phyloP scores from a whole-genome alignment of 2,113 vertebrate species.

The Myanophis thanlyinensis region DNA sequence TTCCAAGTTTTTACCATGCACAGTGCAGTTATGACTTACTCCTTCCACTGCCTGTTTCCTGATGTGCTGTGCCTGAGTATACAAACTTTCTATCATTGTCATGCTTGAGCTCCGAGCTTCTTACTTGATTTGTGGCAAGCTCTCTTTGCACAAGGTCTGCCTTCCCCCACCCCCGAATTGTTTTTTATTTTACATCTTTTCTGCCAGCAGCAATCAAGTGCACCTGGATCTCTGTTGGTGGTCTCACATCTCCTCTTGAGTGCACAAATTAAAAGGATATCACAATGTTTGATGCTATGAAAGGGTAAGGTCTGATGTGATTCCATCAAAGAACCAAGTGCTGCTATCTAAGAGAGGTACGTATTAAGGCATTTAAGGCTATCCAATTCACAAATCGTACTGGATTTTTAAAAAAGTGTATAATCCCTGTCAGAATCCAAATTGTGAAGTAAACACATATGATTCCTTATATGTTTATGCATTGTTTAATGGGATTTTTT shows the following conservation, averaged over 20 bases:
- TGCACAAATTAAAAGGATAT: background rate
- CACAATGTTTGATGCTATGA: background rate
- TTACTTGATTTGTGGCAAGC: background rate
- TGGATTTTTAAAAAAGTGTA: background rate
- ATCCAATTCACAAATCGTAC: background rate
- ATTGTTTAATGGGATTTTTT: background rate
- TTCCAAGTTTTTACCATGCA: background rate
- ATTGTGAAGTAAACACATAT: background rate
- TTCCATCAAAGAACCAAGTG: background rate
- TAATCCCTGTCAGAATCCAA: background rate
- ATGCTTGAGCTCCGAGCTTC: background rate
- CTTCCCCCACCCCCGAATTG: background rate
- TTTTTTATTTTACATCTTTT: background rate
- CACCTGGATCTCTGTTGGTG: constrained; percentile 7
- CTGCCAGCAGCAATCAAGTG: background rate
- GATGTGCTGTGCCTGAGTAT: background rate
- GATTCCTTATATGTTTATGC: background rate
- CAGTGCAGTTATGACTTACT: background rate
- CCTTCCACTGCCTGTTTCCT: background rate
- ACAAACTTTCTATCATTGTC: background rate
- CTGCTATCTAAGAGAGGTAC: background rate
- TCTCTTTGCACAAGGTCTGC: background rate
- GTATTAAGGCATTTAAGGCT: background rate
- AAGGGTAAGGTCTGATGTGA: background rate
- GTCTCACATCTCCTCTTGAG: background rate